Evolutionary conservation across 1,140 invertebrate genomes (phyloP).

Genomic region (Diorhabda carinulata): DNA sequence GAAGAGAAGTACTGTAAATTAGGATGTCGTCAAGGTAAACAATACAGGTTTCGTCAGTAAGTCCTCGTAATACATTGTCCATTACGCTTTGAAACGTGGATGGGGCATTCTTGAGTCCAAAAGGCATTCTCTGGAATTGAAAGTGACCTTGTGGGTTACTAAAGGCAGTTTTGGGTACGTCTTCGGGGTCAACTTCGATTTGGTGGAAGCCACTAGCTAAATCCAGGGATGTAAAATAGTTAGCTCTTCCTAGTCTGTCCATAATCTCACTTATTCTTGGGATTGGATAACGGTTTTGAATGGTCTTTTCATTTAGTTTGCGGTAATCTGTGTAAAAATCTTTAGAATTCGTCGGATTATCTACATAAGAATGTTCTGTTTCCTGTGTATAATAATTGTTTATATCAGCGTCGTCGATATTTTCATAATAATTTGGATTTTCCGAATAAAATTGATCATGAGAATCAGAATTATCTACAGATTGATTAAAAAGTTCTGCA

Average conservation of each 20-base stretch:
- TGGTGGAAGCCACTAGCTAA: not conserved
- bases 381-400: no score
- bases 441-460: no score
- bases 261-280: not conserved
- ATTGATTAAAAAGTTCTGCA: no score
- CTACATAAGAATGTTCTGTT: no score
- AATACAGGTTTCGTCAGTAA: constrained; percentile 35
- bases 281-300: not conserved
- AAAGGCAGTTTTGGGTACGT: constrained; percentile 5
- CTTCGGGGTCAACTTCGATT: constrained; percentile 4
- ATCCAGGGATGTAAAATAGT: constrained; percentile 2
- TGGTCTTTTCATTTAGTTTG: not conserved
- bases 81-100: constrained; percentile 31
- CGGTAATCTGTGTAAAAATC: no score
- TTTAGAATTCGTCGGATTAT: no score
- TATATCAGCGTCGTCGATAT: no score
- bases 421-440: no score
- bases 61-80: constrained; percentile 42
- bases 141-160: not conserved
- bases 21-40: constrained; percentile 42
- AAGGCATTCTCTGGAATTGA: constrained; percentile 5
- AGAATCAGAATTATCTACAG: no score
- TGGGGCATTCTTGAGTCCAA: not conserved
- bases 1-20: constrained; percentile 23
- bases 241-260: not conserved